Percentiles rank a stretch among this genome's conserved stretches.
phyloP scores from a whole-genome alignment of 2,797 vertebrate genomes.

The Cyclura pinguis region DNA sequence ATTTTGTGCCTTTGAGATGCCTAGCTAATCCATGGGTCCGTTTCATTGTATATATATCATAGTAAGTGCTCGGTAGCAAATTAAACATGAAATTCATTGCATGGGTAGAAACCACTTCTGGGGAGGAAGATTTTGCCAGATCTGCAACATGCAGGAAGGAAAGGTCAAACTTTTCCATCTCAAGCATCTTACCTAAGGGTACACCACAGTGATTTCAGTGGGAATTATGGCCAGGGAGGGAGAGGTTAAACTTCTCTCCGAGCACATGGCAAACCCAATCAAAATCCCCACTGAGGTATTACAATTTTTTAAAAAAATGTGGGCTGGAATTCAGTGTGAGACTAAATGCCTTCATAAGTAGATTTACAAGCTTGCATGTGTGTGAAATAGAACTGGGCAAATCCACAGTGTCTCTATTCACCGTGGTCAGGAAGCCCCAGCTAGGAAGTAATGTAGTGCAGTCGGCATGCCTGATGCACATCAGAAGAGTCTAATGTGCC shows the following conservation, averaged over 20 bases:
- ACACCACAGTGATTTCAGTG: neutral
- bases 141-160: neutral
- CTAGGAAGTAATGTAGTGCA: no score
- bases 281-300: neutral
- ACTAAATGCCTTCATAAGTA: no score
- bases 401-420: no score
- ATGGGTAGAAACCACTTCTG: neutral
- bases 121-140: neutral
- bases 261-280: neutral
- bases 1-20: constrained; percentile 1
- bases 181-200: neutral
- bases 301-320: neutral
- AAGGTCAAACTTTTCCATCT: neutral
- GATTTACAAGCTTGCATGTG: no score
- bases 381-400: no score
- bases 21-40: neutral
- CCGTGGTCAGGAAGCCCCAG: no score
- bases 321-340: no score
- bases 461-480: no score
- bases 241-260: neutral
- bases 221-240: neutral
- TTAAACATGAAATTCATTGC: neutral
- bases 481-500: no score
- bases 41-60: neutral
- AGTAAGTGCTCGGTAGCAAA: neutral